Evolutionary conservation across 2,888 invertebrate species (phyloP), one percentile per base, ranked within the genome.

Genomic region (Tubulanus polymorphus): DNA sequence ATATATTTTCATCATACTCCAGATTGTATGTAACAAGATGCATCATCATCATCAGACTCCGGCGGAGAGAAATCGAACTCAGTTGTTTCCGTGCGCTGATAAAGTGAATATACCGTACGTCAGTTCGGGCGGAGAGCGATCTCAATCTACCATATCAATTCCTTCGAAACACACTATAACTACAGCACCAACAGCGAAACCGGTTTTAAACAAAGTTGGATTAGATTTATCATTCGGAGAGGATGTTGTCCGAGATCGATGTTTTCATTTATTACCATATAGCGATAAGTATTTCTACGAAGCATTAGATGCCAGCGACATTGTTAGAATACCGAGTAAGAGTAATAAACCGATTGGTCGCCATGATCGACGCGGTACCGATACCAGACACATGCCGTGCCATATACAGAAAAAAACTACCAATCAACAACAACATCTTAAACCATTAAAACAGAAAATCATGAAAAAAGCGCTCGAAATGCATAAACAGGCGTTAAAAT

Each of bases 211-310:
- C 52, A 70, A 69, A 49, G 66, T 73, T 30, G 73, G 74, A 47
- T 52, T 61, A n/a, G 75, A 65, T 53, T 52, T 78, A 3, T 60
- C 56, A 3, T 78, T 78, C 64, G 65, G 63, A 27, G 73, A 76
- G 61, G 74, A 74, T 56, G 78, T 78, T 27, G 72, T 77, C 10
- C 66, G 65, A 48, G 73, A 75, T 5, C 60, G 74, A 48, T 74
- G 72, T 50, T 69, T 70, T 57, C 72, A 74, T 57, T 68, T 70
- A 54, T 55, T 77, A 45, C 78, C 77, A 3, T 78, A 77, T 62
- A 68, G 69, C 62, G 66, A 68, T 28, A 73, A 75, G 54, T 75
- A 75, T 51, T 65, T 75, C 50, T 56, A 62, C 52, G 70, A 71
- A 56, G 72, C 71, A 12, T 63, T 75, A 45, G 66, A 73, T 51